Evolutionary conservation across 2,888 invertebrate species (phyloP).

Genomic region (Chrysopilus asiliformis): DNA sequence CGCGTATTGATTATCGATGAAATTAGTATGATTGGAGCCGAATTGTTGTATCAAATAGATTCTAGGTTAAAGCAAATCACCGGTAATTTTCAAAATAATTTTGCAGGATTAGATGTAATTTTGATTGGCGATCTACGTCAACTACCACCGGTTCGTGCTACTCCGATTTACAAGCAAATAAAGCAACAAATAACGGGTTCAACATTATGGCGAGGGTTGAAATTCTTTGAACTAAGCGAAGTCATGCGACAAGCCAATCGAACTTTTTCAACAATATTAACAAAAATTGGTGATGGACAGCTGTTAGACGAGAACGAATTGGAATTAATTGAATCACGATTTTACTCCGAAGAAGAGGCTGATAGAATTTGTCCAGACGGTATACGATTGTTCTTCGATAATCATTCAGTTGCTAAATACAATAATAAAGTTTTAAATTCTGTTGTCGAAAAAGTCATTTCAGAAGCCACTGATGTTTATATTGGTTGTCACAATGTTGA

Average conservation of each 20-base stretch:
- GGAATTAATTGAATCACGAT: conserved; percentile 15
- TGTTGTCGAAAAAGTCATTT: conserved; percentile 10
- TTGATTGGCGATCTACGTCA: conserved; percentile 18
- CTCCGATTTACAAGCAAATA: not conserved
- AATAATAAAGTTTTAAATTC: conserved; percentile 9
- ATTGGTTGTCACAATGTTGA: conserved; percentile 12
- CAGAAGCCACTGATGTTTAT: conserved; percentile 11
- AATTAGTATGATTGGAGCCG: conserved; percentile 26
- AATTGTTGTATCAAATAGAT: conserved; percentile 22
- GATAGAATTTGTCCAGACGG: conserved; percentile 16
- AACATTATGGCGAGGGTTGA: no score
- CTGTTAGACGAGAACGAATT: conserved; percentile 15
- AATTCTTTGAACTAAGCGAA: not conserved
- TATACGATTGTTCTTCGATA: conserved; percentile 16
- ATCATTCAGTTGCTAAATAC: conserved; percentile 10
- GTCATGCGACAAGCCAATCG: conserved; percentile 23
- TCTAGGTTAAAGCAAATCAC: conserved; percentile 25
- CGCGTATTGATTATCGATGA: conserved; percentile 25
- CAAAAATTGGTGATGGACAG: conserved; percentile 18
- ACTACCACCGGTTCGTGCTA: not conserved
- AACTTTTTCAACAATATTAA: conserved; percentile 20
- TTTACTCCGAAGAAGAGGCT: conserved; percentile 16
- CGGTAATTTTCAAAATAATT: conserved; percentile 20
- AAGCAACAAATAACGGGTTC: not conserved
- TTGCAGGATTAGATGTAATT: conserved; percentile 26